Conservation (phyloP, 37 sponge, comb jelly and placozoan genomes). For the Amphimedon queenslandica region DNA sequence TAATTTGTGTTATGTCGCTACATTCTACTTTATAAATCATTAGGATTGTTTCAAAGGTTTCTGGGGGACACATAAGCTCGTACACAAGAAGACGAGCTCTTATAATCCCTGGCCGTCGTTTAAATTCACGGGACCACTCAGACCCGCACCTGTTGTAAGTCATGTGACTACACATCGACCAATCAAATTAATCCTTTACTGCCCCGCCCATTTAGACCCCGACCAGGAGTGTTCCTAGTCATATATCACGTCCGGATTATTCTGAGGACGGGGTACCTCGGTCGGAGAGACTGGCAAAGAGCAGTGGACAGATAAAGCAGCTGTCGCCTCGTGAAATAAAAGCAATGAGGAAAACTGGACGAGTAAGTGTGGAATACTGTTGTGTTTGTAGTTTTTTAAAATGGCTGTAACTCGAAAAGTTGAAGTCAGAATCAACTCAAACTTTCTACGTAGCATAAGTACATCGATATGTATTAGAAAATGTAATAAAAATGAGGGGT, state of each 20-base stretch:
- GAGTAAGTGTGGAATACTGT: too few relatives aligned
- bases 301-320: slow-evolving; percentile 44
- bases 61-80: slow-evolving; percentile 78
- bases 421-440: too few relatives aligned
- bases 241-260: slow-evolving; percentile 77
- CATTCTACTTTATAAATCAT: neutral
- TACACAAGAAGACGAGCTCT: slow-evolving; percentile 53
- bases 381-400: too few relatives aligned
- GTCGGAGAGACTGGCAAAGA: slow-evolving; percentile 67
- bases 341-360: slow-evolving; percentile 62
- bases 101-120: slow-evolving; percentile 90
- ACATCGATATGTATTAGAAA: too few relatives aligned
- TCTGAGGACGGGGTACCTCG: slow-evolving; percentile 71
- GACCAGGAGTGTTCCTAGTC: slow-evolving; percentile 47
- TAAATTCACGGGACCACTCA: slow-evolving; percentile 71
- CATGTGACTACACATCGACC: too few relatives aligned
- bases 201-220: slow-evolving; percentile 23
- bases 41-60: slow-evolving; percentile 90
- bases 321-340: slow-evolving; percentile 71
- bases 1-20: neutral
- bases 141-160: slow-evolving; percentile 61
- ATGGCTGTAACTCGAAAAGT: too few relatives aligned
- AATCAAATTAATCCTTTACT: neutral
- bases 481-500: too few relatives aligned
- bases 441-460: too few relatives aligned